Conservation (phyloP, 2,113 vertebrate species). For the Crotalus helleri region DNA sequence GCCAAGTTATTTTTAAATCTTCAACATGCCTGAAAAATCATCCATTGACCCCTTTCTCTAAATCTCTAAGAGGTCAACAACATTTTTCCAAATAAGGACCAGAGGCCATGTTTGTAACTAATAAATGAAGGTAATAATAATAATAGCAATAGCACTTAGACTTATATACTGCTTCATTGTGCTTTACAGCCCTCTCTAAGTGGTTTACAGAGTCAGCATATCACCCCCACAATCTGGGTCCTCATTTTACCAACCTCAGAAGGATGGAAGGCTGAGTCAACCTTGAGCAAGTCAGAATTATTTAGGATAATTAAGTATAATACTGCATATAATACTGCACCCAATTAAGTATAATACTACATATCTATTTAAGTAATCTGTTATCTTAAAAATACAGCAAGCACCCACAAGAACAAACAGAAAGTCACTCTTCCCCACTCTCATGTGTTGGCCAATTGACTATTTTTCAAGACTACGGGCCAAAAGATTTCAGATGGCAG, state of each 20-base stretch:
- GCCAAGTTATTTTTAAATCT: background rate
- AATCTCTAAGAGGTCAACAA: background rate
- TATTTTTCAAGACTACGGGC: background rate
- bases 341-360: background rate
- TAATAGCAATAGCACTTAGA: background rate
- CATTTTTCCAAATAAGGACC: background rate
- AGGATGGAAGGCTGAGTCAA: background rate
- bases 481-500: background rate
- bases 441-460: background rate
- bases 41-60: too few species aligned
- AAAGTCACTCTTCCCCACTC: background rate
- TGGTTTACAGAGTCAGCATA: background rate
- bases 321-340: background rate
- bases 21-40: too few species aligned
- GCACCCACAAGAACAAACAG: background rate
- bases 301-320: background rate
- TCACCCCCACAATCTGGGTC: background rate
- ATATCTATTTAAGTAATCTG: background rate
- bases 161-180: background rate
- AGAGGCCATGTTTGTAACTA: background rate
- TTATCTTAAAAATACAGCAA: background rate
- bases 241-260: background rate
- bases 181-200: background rate
- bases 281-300: background rate
- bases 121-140: background rate